phyloP scores from a whole-genome alignment of 1,140 invertebrate species.

The Procambarus virginalis region DNA sequence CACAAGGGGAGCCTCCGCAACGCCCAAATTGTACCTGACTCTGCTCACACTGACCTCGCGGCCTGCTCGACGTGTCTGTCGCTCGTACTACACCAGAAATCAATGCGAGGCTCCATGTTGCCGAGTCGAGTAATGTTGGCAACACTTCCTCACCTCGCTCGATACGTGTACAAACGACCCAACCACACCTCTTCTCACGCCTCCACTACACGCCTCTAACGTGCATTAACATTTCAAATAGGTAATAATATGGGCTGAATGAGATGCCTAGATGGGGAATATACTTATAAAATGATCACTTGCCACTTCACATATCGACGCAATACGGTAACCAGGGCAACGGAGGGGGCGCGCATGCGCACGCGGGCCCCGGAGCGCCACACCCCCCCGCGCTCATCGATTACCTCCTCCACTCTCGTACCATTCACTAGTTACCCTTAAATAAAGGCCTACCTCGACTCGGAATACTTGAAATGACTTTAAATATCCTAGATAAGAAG shows the following conservation, averaged over 20 bases:
- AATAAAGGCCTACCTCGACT: not conserved
- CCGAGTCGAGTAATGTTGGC: conserved; percentile 8
- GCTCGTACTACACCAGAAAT: conserved; percentile 47
- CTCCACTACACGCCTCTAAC: too few species aligned
- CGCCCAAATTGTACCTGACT: conserved; percentile 31
- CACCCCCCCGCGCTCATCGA: not conserved
- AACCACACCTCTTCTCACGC: too few species aligned
- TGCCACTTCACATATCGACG: conserved; percentile 36
- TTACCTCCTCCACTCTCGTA: not conserved
- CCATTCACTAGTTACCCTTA: not conserved
- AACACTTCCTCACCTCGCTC: not conserved
- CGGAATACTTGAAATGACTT: too few species aligned
- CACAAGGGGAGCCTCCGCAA: not conserved
- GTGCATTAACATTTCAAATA: too few species aligned
- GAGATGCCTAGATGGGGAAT: not conserved
- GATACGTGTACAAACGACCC: too few species aligned
- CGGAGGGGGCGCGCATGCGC: not conserved
- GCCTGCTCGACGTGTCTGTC: conserved; percentile 38
- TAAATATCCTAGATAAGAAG: too few species aligned
- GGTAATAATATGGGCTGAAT: too few species aligned
- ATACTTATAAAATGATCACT: conserved; percentile 13
- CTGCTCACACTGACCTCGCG: conserved; percentile 18
- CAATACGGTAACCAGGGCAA: conserved; percentile 27
- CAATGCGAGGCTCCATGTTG: conserved; percentile 38
- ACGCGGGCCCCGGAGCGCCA: not conserved